Base-by-base conservation (phyloP, 2,888 invertebrate genomes). In the Euzophera pinguis region DNA sequence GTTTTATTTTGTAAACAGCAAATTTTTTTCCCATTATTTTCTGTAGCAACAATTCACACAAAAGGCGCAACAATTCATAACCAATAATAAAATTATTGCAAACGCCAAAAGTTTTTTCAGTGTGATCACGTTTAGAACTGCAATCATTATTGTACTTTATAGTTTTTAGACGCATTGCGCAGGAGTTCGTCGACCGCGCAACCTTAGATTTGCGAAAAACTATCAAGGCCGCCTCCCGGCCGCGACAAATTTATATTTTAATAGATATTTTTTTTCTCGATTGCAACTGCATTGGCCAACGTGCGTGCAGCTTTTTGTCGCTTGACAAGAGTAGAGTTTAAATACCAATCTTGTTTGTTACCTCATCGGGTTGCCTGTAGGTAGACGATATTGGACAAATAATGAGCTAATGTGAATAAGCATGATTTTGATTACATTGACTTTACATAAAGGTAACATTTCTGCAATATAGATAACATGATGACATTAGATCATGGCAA, bases 171-270 rank as follows among this genome's bases (percentile, higher is more conserved):
- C 49, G 45, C 53, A 60, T 16, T 39, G 50, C 49, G 54, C 32
- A 39, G 45, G 35, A 41, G 55, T 47, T 58, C 51, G 35, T 8
- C 37, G 37, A 81, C 51, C 43, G 35, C 32, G 41, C 67, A 63
- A 55, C 64, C 67, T 69, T 73, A 62, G 71, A 75, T 72, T 62
- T 77, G 81, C 83, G 82, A 84, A 84, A 85, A 78, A 73, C 65
- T 55, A 63, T 65, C 84, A 87, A 87, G 88, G 88, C 75, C 80
- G 62, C 66, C 71, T 71, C 74, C 78, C 75, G 76, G 74, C 75
- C 82, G 87, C 80, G 76, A 83, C 88, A 80, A 88, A 88, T 88
- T 79, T 79, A 77, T 76, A 75, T 73, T 73, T 82, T 80, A 78
- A 77, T 76, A 78, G 71, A 66, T 63, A n/a, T n/a, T 73, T 66